Evolutionary conservation across 2,113 vertebrate species (phyloP).

Genomic region (Tetrao urogallus): DNA sequence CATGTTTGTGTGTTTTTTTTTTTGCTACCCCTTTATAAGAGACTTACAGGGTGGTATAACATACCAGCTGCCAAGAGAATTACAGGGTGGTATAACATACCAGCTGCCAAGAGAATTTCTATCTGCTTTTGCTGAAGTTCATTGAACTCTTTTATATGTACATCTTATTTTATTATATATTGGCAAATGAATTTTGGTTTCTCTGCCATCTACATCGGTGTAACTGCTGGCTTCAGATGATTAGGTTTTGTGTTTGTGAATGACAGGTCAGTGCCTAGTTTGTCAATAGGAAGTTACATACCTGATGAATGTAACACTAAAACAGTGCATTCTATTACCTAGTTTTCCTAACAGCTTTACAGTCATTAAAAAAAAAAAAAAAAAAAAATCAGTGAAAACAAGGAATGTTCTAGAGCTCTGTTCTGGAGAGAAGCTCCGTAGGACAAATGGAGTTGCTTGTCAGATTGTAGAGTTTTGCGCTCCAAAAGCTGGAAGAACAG

Average conservation of each 20-base stretch:
- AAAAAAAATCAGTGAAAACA: background rate
- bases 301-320: background rate
- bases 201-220: background rate
- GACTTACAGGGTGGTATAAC: background rate
- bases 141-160: background rate
- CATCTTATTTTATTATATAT: background rate
- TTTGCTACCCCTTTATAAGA: background rate
- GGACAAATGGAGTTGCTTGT: background rate
- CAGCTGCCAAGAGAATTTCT: conserved; percentile 44
- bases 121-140: background rate
- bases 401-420: background rate
- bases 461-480: background rate
- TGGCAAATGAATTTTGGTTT: background rate
- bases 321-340: accelerated
- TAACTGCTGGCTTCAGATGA: accelerated
- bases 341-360: background rate
- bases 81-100: background rate
- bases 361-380: background rate
- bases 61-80: conserved; percentile 39
- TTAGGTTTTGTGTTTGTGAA: background rate
- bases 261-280: background rate
- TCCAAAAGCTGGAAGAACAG: background rate
- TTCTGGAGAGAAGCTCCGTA: background rate
- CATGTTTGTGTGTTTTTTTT: conserved; percentile 1
- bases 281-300: background rate